A percentile compares a stretch with the other conserved stretches of the same genome.
Evolutionary conservation across 2,113 vertebrate species (phyloP).

Genomic region (Cinclus mexicanus): DNA sequence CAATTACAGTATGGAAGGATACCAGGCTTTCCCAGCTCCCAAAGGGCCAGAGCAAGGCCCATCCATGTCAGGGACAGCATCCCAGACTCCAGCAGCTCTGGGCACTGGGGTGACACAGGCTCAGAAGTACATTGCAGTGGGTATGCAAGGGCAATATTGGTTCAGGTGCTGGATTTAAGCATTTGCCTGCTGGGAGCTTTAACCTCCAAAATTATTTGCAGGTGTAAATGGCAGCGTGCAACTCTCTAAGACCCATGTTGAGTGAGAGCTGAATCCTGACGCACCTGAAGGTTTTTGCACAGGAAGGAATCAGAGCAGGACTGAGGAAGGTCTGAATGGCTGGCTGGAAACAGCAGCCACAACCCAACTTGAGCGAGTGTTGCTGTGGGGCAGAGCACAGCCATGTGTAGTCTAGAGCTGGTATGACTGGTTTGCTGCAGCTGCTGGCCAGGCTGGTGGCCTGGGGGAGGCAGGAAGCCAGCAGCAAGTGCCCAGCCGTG

Average conservation of each 20-base stretch:
- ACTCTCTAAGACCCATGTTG: background rate
- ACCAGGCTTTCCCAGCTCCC: background rate
- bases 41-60: background rate
- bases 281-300: background rate
- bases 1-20: fast-evolving
- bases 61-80: background rate
- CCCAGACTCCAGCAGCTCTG: background rate
- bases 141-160: background rate
- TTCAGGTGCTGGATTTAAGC: background rate
- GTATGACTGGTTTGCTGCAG: background rate
- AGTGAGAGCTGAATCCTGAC: background rate
- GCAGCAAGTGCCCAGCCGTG: fast-evolving
- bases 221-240: background rate
- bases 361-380: fast-evolving
- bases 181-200: background rate
- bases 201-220: background rate
- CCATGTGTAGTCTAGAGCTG: background rate
- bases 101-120: background rate
- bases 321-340: background rate
- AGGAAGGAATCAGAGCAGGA: background rate
- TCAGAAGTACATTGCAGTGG: fast-evolving
- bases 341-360: background rate
- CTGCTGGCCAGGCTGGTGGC: fast-evolving
- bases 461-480: background rate
- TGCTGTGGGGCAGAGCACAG: background rate